Base-by-base conservation (phyloP, 2,888 invertebrate species). In the Odontocerum albicorne region DNA sequence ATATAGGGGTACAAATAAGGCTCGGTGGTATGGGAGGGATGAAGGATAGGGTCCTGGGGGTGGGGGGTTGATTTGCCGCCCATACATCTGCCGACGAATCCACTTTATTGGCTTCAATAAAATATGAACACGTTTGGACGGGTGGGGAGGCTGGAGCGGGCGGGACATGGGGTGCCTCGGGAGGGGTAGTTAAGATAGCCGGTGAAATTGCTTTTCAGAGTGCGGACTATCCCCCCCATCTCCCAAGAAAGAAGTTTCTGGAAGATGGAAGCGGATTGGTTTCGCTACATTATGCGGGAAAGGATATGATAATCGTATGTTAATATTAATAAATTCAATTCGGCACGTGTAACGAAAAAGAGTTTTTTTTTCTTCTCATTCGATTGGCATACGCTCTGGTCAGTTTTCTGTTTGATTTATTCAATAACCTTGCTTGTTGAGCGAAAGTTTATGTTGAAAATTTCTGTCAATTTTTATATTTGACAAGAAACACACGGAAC, bases 71-170 rank as follows among this genome's bases (percentile, higher is more conserved):
- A 44, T 52, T 50, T 50, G 57, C 57, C 57, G 52, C 55, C 61
- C 57, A 59, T 59, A 57, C 57, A 55, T 60, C 59, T 61, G 55
- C 57, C 77, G 78, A 75, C 77, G 78, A 77, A 78, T 77, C 77
- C 77, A 73, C 77, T 78, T 78, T 78, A 78, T 78, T 78, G 77
- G 77, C 74, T 74, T 72, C 76, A 76, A 78, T 78, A 78, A 78
- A 78, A 78, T 78, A 78, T 78, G 78, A 77, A 77, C 77, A 77
- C 77, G 77, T 77, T 73, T 73, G 75, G 77, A 77, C 76, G 77
- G 61, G 77, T 22, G 47, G 38, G 42, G 21, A 20, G 31, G 36
- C 42, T 38, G 36, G 40, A 32, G 40, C 17, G 20, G 49, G 21
- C 8, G 15, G 13, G 19, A 40, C 45, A 39, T 22, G 31, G 33